Percentiles rank a stretch among this genome's conserved stretches.
phyloP scores from a whole-genome alignment of 1,140 invertebrate species.

The Polyergus mexicanus region DNA sequence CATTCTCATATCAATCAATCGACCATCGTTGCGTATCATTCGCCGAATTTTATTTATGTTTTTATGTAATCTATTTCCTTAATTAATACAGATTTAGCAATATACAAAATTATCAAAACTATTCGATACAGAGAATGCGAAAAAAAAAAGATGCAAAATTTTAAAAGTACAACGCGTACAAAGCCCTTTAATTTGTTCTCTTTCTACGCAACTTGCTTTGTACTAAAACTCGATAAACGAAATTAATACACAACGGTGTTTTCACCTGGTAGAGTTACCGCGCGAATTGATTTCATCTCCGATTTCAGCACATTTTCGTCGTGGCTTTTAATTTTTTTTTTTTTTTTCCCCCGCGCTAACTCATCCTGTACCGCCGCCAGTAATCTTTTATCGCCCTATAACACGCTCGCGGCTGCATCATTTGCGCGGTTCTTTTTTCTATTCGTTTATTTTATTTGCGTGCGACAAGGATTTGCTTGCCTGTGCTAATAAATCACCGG shows the following conservation, averaged over 20 bases:
- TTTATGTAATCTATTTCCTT: not conserved
- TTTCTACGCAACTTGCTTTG: conserved; percentile 1
- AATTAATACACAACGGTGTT: conserved; percentile 48
- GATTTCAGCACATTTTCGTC: conserved; percentile 46
- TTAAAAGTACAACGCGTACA: not conserved
- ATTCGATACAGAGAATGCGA: not conserved
- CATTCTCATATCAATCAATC: not conserved
- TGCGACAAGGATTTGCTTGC: conserved; percentile 61
- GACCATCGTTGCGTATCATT: not conserved
- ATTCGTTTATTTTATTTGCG: conserved; percentile 61
- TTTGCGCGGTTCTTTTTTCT: conserved; percentile 54
- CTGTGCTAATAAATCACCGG: conserved; percentile 61
- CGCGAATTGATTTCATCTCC: conserved; percentile 60
- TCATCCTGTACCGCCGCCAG: conserved; percentile 35
- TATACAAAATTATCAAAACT: not conserved
- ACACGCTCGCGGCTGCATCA: conserved; percentile 58
- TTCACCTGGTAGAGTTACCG: conserved; percentile 28
- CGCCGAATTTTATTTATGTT: not conserved
- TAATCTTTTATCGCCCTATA: conserved; percentile 63
- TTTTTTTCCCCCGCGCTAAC: conserved; percentile 31
- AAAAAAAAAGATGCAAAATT: not conserved
- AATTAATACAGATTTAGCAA: not conserved
- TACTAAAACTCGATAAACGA: conserved; percentile 53
- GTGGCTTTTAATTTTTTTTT: conserved; percentile 55
- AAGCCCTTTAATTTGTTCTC: not conserved